Evolutionary conservation across 2,797 vertebrate species (phyloP).

Genomic region (Cossypha dichroa): DNA sequence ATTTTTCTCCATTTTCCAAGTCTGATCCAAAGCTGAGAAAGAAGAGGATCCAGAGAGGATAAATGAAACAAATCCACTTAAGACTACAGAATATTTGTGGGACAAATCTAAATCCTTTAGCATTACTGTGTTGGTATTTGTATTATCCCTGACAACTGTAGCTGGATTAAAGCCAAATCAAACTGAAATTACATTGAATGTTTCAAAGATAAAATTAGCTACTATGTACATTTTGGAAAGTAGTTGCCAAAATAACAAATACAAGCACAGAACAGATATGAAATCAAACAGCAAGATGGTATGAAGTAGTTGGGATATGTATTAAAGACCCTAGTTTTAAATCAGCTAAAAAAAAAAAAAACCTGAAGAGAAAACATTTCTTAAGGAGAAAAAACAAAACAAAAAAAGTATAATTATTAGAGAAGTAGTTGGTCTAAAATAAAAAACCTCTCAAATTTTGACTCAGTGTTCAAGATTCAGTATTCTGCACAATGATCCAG

Average conservation of each 20-base stretch:
- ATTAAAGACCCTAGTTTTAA: neutral
- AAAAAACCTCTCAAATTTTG: neutral
- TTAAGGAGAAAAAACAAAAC: neutral
- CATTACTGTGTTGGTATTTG: neutral
- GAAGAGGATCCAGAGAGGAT: neutral
- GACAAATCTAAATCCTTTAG: neutral
- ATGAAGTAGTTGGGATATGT: neutral
- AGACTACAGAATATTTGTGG: neutral
- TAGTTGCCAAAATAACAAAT: neutral
- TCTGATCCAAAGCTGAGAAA: neutral
- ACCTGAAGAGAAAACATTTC: neutral
- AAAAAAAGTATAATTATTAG: neutral
- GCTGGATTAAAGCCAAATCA: conserved; percentile 18
- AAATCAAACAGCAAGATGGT: neutral
- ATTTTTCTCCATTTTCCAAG: neutral
- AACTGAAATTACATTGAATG: conserved; percentile 15
- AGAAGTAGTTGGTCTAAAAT: neutral
- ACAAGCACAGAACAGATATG: neutral
- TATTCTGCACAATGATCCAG: neutral
- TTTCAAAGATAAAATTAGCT: neutral
- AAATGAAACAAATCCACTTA: conserved; percentile 43
- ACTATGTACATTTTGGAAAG: neutral
- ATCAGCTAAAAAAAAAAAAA: neutral
- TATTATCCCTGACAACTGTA: conserved; percentile 1
- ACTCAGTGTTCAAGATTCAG: neutral